phyloP scores from a whole-genome alignment of 2,797 vertebrate genomes.

The Galaxias olidus region DNA sequence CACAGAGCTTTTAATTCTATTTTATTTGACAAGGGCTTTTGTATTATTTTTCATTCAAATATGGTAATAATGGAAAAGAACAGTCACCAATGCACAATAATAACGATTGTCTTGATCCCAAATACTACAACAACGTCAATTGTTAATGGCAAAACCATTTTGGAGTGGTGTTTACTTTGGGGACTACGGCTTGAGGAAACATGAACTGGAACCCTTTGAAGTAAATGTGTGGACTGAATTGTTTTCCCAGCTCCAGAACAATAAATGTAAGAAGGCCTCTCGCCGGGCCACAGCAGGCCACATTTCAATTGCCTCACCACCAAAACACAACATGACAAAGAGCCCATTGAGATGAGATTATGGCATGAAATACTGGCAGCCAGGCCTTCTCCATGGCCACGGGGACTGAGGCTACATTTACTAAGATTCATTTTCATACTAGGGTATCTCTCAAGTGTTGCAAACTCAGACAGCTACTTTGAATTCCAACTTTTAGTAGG shows the following conservation, averaged over 20 bases:
- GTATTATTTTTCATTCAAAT: not conserved
- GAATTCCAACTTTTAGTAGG: constrained; percentile 18
- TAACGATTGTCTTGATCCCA: not conserved
- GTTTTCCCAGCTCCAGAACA: constrained; percentile 28
- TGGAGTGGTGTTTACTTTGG: constrained; percentile 17
- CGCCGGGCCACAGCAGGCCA: constrained; percentile 2
- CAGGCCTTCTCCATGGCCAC: constrained; percentile 28
- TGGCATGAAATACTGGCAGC: constrained; percentile 37
- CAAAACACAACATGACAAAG: constrained; percentile 41
- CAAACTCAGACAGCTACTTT: constrained; percentile 23
- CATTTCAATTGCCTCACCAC: constrained; percentile 33
- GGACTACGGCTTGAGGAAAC: constrained; percentile 13
- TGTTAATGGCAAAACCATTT: not conserved
- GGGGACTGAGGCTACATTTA: constrained; percentile 34
- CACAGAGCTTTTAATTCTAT: too few relatives aligned
- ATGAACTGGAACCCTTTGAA: constrained; percentile 17
- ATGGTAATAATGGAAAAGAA: constrained; percentile 5
- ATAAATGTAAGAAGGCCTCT: constrained; percentile 34
- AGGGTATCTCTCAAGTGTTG: constrained; percentile 16
- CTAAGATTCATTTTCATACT: constrained; percentile 43
- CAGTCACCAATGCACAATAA: not conserved
- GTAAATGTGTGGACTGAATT: constrained; percentile 18
- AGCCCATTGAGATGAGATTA: constrained; percentile 38
- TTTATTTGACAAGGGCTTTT: too few relatives aligned
- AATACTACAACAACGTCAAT: not conserved